Percentiles rank a stretch among this genome's conserved stretches.
Conservation (phyloP, 2,113 vertebrate genomes). For the Loxodonta africana region DNA sequence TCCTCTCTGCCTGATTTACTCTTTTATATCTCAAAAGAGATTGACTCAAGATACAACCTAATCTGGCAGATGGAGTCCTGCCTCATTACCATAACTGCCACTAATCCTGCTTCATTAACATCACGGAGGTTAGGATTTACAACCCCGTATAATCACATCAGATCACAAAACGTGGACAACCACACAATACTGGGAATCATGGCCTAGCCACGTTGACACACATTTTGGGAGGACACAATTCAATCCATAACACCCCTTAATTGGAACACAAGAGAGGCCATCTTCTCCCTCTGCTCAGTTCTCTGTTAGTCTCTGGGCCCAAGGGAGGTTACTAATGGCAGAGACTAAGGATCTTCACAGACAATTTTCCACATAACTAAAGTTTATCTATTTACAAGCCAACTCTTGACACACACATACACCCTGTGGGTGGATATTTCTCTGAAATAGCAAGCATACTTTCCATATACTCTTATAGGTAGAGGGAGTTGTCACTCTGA, state of each 20-base stretch:
- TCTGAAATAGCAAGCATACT: neutral
- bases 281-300: neutral
- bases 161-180: too few relatives aligned
- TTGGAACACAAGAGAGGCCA: neutral
- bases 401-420: neutral
- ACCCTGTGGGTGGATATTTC: neutral
- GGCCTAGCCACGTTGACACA: too few relatives aligned
- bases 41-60: too few relatives aligned
- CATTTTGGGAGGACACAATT: too few relatives aligned
- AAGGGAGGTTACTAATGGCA: neutral
- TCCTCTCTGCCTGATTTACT: too few relatives aligned
- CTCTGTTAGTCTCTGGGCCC: neutral
- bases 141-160: too few relatives aligned
- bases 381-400: neutral
- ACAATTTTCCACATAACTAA: neutral
- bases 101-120: too few relatives aligned
- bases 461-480: neutral
- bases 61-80: too few relatives aligned
- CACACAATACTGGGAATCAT: too few relatives aligned
- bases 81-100: too few relatives aligned
- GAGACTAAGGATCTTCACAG: neutral
- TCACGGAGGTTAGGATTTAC: too few relatives aligned
- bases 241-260: neutral
- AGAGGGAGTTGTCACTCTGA: neutral
- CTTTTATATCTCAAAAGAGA: too few relatives aligned